These are phyloP conservation scores for Orthonevra nobilis DNA, from an alignment of 2,888 invertebrate species.

Conservation along the genomic window DNA sequence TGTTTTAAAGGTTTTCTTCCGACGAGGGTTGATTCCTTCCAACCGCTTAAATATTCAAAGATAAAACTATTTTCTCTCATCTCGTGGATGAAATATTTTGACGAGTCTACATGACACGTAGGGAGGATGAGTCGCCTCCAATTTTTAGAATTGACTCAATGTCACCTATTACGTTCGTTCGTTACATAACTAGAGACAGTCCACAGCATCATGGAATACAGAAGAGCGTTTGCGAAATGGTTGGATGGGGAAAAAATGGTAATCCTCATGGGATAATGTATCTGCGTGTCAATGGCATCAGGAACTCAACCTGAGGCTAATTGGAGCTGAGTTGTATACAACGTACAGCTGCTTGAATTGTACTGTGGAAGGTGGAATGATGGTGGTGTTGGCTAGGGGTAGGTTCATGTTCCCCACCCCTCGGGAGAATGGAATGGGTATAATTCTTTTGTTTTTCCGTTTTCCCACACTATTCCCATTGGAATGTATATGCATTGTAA, in stretches of 20 bases:
- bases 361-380: not conserved
- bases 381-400: not conserved
- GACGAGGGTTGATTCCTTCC: constrained; percentile 16
- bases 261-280: constrained; percentile 49
- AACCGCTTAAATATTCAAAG: constrained; percentile 2
- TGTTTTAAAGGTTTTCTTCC: constrained; percentile 32
- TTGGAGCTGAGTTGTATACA: constrained; percentile 68
- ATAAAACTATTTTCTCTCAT: constrained; percentile 45
- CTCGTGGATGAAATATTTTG: constrained; percentile 16
- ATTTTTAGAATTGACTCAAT: constrained; percentile 47
- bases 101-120: constrained; percentile 33
- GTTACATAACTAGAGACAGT: constrained; percentile 18
- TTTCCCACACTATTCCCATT: constrained; percentile 49
- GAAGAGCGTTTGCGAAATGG: not conserved
- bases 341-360: constrained; percentile 13
- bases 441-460: constrained; percentile 33
- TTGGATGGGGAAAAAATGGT: constrained; percentile 6
- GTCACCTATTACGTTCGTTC: constrained; percentile 46
- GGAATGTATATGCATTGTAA: constrained; percentile 43
- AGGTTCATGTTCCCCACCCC: constrained; percentile 19
- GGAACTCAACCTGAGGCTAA: constrained; percentile 70
- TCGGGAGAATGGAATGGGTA: constrained; percentile 24
- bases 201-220: not conserved
- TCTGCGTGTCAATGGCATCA: constrained; percentile 64
- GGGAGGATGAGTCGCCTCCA: not conserved